These are phyloP conservation scores for Tinea trinotella DNA, from an alignment of 2,888 invertebrate genomes.

Conservation along the genomic window DNA sequence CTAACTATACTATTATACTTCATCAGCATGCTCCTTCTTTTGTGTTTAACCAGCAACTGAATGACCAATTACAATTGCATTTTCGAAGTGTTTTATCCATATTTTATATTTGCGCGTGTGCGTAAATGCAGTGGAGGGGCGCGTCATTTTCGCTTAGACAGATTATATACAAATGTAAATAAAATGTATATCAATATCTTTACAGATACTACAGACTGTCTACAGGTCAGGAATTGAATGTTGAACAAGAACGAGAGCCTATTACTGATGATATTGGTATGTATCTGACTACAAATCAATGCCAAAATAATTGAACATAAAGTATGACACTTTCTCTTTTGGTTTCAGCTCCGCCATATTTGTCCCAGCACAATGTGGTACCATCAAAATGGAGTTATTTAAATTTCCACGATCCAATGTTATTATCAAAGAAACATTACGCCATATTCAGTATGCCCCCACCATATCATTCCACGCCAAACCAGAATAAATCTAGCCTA, in stretches of 20 bases:
- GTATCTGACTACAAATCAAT: neutral
- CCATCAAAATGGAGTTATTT: conserved; percentile 88
- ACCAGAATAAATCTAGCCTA: conserved; percentile 48
- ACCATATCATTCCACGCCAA: conserved; percentile 79
- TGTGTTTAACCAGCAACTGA: too few relatives aligned
- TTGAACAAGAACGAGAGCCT: conserved; percentile 79
- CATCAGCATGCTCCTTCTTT: too few relatives aligned
- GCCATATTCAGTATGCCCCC: conserved; percentile 82
- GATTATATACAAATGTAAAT: too few relatives aligned
- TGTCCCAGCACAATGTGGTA: conserved; percentile 85
- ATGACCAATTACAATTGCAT: too few relatives aligned
- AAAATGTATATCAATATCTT: too few relatives aligned
- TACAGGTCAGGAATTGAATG: conserved; percentile 74
- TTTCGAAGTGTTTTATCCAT: too few relatives aligned
- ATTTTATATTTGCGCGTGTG: too few relatives aligned
- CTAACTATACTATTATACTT: too few relatives aligned
- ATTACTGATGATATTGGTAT: conserved; percentile 76
- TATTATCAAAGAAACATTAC: conserved; percentile 70
- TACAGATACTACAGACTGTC: conserved; percentile 75
- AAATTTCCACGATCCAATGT: conserved; percentile 52
- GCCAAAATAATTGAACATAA: too few relatives aligned
- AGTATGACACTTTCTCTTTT: too few relatives aligned
- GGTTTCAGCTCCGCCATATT: conserved; percentile 82
- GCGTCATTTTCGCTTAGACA: too few relatives aligned
- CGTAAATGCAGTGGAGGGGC: too few relatives aligned